Percentiles rank a stretch among this genome's conserved stretches.
Evolutionary conservation across 2,888 invertebrate genomes (phyloP).

Genomic region (Chorisops tibialis): DNA sequence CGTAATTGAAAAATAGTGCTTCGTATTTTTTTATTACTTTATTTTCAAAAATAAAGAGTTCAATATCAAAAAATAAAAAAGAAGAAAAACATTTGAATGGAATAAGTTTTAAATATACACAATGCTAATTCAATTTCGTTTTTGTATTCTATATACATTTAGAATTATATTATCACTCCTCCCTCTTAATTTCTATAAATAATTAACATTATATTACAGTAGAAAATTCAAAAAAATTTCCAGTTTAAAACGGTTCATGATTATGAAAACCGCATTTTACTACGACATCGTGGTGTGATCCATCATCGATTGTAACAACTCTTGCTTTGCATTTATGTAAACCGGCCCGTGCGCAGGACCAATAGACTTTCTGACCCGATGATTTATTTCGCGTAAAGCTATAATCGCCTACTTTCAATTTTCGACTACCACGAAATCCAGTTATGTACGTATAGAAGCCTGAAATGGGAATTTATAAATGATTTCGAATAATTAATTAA

Average conservation of each 20-base stretch:
- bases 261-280: slow-evolving; percentile 51
- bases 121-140: too few relatives aligned
- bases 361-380: slow-evolving; percentile 49
- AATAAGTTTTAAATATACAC: too few relatives aligned
- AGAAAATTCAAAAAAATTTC: too few relatives aligned
- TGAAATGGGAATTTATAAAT: slow-evolving; percentile 29
- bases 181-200: too few relatives aligned
- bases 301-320: slow-evolving; percentile 49
- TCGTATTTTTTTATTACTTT: too few relatives aligned
- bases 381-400: slow-evolving; percentile 52
- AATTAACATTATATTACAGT: too few relatives aligned
- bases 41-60: too few relatives aligned
- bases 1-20: too few relatives aligned
- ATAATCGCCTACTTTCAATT: slow-evolving; percentile 51
- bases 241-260: slow-evolving; percentile 49
- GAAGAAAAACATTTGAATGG: too few relatives aligned
- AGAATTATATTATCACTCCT: too few relatives aligned
- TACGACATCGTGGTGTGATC: slow-evolving; percentile 43
- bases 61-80: too few relatives aligned
- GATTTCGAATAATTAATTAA: not conserved
- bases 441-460: slow-evolving; percentile 48
- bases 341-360: slow-evolving; percentile 53
- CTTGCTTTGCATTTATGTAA: slow-evolving; percentile 52
- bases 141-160: too few relatives aligned
- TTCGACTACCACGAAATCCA: slow-evolving; percentile 52